Conservation (phyloP, 2,113 vertebrate species). For the Phylloscopus trochilus region DNA sequence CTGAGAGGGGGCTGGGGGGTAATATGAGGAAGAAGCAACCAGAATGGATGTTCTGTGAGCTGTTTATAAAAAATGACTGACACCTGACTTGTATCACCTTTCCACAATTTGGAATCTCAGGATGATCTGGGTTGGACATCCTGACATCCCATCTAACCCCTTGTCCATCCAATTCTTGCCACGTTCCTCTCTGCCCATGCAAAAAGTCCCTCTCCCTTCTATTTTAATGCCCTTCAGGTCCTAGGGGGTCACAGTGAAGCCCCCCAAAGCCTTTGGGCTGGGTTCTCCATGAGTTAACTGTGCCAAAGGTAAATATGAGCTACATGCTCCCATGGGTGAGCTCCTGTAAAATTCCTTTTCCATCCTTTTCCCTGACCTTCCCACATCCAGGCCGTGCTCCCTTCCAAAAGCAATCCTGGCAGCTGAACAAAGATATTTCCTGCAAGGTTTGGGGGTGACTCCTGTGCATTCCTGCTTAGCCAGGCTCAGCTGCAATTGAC, state of each 20-base stretch:
- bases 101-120: background rate
- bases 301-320: background rate
- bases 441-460: background rate
- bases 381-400: rapidly evolving
- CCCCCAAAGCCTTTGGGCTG: background rate
- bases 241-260: rapidly evolving
- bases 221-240: background rate
- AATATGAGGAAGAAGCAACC: background rate
- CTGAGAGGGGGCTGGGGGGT: background rate
- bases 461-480: background rate
- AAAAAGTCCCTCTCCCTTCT: background rate
- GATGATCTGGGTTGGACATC: background rate
- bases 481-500: background rate
- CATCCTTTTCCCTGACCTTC: rapidly evolving
- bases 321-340: rapidly evolving
- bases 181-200: background rate
- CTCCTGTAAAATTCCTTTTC: background rate
- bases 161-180: background rate
- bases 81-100: background rate
- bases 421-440: background rate
- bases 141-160: background rate
- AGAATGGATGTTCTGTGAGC: background rate
- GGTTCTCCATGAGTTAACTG: background rate
- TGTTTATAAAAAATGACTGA: background rate
- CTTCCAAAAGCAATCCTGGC: background rate